Conservation (phyloP, 2,113 vertebrate species). For the Neopipo cinnamomea region DNA sequence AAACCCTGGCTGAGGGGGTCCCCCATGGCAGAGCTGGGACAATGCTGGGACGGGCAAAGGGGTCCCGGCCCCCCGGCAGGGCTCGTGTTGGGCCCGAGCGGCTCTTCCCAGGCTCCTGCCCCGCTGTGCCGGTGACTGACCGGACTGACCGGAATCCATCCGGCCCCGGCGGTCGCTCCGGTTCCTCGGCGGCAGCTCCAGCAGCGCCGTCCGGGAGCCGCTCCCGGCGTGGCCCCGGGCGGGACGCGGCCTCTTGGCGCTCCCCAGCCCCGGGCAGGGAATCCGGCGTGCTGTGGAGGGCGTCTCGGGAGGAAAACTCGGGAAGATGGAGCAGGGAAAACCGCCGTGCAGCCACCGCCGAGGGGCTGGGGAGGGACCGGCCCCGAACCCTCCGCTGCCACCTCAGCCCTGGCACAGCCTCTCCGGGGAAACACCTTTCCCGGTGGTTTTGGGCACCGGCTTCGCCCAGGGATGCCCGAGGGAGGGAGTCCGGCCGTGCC, state of each 20-base stretch:
- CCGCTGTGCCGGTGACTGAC: not conserved
- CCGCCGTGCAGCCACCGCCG: rapidly evolving
- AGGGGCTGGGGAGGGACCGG: not conserved
- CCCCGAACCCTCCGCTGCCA: rapidly evolving
- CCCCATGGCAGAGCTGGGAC: rapidly evolving
- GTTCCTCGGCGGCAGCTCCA: not conserved
- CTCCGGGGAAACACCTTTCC: not conserved
- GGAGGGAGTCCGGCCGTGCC: not conserved
- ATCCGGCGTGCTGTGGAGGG: not conserved
- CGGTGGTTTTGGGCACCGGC: not conserved
- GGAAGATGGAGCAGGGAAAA: not conserved
- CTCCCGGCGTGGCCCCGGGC: not conserved
- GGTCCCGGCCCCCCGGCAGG: not conserved
- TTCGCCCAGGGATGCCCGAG: rapidly evolving
- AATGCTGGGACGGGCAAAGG: rapidly evolving
- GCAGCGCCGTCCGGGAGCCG: not conserved
- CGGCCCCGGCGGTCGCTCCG: not conserved
- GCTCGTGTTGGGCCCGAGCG: not conserved
- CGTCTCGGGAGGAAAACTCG: not conserved
- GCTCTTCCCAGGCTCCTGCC: not conserved
- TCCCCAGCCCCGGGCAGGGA: not conserved
- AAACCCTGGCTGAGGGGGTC: not conserved
- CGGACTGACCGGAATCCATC: too few relatives aligned
- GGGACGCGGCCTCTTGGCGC: not conserved
- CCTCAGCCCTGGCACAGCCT: not conserved